phyloP scores from a whole-genome alignment of 2,888 invertebrate species.

The Drosophila ustulata region DNA sequence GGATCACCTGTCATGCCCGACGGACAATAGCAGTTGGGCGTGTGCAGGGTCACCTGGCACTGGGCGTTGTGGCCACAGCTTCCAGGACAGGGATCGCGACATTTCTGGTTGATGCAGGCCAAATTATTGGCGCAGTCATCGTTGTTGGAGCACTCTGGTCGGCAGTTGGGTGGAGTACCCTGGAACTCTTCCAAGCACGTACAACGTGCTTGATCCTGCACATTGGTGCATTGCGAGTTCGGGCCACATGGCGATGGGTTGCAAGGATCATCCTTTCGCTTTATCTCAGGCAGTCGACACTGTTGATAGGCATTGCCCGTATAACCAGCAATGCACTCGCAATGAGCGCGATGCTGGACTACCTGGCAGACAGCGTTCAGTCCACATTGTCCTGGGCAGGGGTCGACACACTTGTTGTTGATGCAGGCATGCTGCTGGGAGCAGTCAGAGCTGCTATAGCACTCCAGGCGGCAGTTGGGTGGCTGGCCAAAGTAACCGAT shows the following conservation, averaged over 20 bases:
- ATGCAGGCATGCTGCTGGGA: constrained; percentile 89
- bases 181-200: constrained; percentile 89
- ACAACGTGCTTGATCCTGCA: constrained; percentile 88
- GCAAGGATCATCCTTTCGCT: constrained; percentile 86
- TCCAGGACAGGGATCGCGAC: constrained; percentile 91
- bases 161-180: constrained; percentile 90
- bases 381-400: constrained; percentile 91
- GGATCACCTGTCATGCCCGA: constrained; percentile 90
- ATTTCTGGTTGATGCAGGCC: constrained; percentile 90
- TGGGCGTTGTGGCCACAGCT: constrained; percentile 91
- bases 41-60: constrained; percentile 91
- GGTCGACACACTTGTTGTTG: constrained; percentile 90
- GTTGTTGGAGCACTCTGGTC: constrained; percentile 90
- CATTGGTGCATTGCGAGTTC: constrained; percentile 89
- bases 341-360: constrained; percentile 92
- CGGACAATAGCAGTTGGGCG: constrained; percentile 90
- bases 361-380: constrained; percentile 89
- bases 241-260: constrained; percentile 92
- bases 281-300: constrained; percentile 85
- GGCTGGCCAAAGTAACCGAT: constrained; percentile 89
- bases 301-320: constrained; percentile 91
- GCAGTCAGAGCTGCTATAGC: constrained; percentile 90
- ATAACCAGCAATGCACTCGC: constrained; percentile 89
- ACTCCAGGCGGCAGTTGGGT: constrained; percentile 90
- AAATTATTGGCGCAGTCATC: constrained; percentile 89